Base-by-base conservation (phyloP, 2,888 invertebrate species). In the Proisotoma minuta region DNA sequence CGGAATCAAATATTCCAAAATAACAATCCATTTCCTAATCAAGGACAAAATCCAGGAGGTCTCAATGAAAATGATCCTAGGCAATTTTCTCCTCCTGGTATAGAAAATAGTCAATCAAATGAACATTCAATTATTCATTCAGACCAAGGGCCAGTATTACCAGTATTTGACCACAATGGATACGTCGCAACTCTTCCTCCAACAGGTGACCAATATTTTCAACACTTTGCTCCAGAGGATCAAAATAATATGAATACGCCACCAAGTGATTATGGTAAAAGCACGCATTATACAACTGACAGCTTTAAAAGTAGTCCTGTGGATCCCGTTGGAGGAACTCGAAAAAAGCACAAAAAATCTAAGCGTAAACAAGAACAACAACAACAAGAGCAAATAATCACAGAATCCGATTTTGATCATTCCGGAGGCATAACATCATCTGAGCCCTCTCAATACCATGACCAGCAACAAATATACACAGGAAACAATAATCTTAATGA, bases 1-100 rank as follows among this genome's bases (percentile, higher is more conserved):
- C 4, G 23, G n/a, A 56, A 56, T 26, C 51, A 24, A n/a, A 27
- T 26, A 18, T 51, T 51, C 51, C 24, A 51, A n/a, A 27, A 27
- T 26, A 26, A 12, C 2, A 51, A 27, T n/a, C 27, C 56, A 23
- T 56, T 43, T 43, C 26, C 23, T n/a, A 27, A 26, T 12, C 23
- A 39, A 40, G 4, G 24, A 28, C 28, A 49, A 18, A 27, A 53
- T 39, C 24, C 59, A 50, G 26, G 56, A 18, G 43, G 10, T 43
- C 18, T 18, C 5, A 43, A 15, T 4, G 24, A 49, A 23, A 20
- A 23, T 29, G 18, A 43, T n/a, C 10, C 34, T 4, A 15, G 2
- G 18, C 22, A 39, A 20, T 5, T 10, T 5, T 8, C 8, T 23
- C 26, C 49, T 4, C 20, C 49, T 3, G 22, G 22, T 3, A 24